Percentiles rank a stretch among this genome's conserved stretches.
These are phyloP conservation scores for Rhopalosiphum nymphaeae DNA, from an alignment of 2,888 invertebrate genomes.

Conservation along the genomic window DNA sequence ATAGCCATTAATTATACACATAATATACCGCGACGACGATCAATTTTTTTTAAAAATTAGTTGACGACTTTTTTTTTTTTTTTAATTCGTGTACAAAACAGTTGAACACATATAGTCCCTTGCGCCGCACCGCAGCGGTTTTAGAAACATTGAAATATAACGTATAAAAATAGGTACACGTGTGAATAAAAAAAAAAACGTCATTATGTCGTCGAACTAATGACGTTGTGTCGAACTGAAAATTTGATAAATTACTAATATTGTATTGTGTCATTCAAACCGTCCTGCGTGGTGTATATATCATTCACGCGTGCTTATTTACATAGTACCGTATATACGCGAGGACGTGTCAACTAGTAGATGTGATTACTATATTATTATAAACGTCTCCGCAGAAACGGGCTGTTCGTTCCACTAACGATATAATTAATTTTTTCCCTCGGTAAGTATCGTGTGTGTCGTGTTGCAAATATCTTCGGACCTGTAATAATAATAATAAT, in stretches of 20 bases:
- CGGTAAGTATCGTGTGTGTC: not conserved
- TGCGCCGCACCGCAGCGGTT: not conserved
- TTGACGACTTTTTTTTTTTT: not conserved
- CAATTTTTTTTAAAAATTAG: not conserved
- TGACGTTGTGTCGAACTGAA: not conserved
- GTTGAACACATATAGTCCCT: not conserved
- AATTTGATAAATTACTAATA: not conserved
- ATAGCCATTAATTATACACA: not conserved
- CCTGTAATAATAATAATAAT: not conserved
- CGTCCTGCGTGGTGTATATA: not conserved
- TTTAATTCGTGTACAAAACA: not conserved
- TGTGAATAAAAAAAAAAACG: not conserved
- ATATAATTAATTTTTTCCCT: not conserved
- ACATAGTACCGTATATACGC: not conserved
- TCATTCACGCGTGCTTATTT: not conserved
- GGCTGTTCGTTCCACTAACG: not conserved
- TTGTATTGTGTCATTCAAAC: not conserved
- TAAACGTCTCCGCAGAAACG: not conserved
- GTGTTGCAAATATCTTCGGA: not conserved
- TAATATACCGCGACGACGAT: not conserved
- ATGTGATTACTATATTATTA: not conserved
- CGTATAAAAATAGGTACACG: not conserved
- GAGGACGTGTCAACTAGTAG: not conserved
- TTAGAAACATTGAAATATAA: not conserved
- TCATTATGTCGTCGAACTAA: not conserved